These are phyloP conservation scores for Clinocottus analis DNA, from an alignment of 2,113 vertebrate species.

Conservation along the genomic window DNA sequence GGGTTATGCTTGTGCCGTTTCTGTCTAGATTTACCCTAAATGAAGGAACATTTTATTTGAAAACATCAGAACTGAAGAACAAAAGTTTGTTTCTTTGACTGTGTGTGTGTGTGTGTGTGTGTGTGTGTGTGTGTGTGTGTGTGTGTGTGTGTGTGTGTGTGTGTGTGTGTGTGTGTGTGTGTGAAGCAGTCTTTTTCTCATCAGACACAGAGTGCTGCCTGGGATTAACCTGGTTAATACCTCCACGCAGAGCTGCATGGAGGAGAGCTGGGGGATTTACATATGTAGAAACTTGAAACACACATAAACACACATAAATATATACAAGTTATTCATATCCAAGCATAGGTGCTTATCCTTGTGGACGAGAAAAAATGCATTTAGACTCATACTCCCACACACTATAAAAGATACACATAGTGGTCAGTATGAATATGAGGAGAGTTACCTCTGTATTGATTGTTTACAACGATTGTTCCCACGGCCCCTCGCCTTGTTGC, in stretches of 20 bases:
- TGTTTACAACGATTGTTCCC: constrained; percentile 90
- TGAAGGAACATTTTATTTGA: neutral
- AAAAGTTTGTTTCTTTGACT: constrained; percentile 4
- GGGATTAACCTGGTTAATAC: constrained; percentile 82
- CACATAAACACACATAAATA: constrained; percentile 19
- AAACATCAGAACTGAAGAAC: neutral
- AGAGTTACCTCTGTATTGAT: constrained; percentile 88
- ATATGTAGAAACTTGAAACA: constrained; percentile 45
- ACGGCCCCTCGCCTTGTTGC: constrained; percentile 86
- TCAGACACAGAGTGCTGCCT: constrained; percentile 75
- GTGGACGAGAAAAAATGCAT: constrained; percentile 52
- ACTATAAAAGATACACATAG: constrained; percentile 58
- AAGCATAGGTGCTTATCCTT: constrained; percentile 47
- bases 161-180: constrained; percentile 15
- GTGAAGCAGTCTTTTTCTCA: constrained; percentile 74
- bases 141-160: too few relatives aligned
- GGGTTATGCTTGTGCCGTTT: neutral
- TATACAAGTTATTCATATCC: constrained; percentile 47
- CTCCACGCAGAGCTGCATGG: too few relatives aligned
- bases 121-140: too few relatives aligned
- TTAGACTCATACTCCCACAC: constrained; percentile 59
- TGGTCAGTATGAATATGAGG: constrained; percentile 74
- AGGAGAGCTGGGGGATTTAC: constrained; percentile 64
- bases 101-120: too few relatives aligned
- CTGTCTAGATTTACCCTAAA: neutral